These are phyloP conservation scores for Orius insidiosus DNA, from an alignment of 1,140 invertebrate species.

Conservation along the genomic window DNA sequence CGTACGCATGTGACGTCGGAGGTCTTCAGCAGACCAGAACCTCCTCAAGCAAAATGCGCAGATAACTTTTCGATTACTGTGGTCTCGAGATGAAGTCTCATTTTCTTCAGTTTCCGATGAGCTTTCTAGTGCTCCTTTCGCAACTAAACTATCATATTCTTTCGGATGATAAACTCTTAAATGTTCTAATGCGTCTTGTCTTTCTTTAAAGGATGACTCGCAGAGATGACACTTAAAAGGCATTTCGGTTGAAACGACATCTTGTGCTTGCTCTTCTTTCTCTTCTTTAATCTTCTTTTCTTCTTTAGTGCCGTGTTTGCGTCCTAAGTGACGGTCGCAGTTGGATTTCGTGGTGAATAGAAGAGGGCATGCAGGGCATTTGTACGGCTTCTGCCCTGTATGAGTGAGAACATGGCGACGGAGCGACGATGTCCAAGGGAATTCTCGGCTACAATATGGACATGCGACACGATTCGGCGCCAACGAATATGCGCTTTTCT, in stretches of 20 bases:
- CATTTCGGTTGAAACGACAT: constrained; percentile 33
- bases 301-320: constrained; percentile 22
- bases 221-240: constrained; percentile 88
- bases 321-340: constrained; percentile 77
- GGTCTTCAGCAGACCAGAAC: constrained; percentile 85
- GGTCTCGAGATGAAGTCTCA: constrained; percentile 33
- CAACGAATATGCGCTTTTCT: constrained; percentile 87
- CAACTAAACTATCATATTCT: constrained; percentile 55
- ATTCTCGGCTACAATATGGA: constrained; percentile 78
- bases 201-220: constrained; percentile 63
- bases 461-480: constrained; percentile 84
- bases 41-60: constrained; percentile 81
- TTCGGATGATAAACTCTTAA: constrained; percentile 49
- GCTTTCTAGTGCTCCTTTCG: constrained; percentile 59
- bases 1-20: constrained; percentile 78
- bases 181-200: constrained; percentile 64
- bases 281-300: constrained; percentile 27
- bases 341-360: constrained; percentile 95
- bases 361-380: constrained; percentile 77
- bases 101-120: constrained; percentile 31
- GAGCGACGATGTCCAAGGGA: constrained; percentile 90
- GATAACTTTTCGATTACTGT: constrained; percentile 74
- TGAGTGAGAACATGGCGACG: constrained; percentile 82
- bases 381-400: constrained; percentile 93
- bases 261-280: constrained; percentile 23